These are phyloP conservation scores for Chrysolina americana DNA, from an alignment of 2,888 invertebrate genomes.

Conservation along the genomic window DNA sequence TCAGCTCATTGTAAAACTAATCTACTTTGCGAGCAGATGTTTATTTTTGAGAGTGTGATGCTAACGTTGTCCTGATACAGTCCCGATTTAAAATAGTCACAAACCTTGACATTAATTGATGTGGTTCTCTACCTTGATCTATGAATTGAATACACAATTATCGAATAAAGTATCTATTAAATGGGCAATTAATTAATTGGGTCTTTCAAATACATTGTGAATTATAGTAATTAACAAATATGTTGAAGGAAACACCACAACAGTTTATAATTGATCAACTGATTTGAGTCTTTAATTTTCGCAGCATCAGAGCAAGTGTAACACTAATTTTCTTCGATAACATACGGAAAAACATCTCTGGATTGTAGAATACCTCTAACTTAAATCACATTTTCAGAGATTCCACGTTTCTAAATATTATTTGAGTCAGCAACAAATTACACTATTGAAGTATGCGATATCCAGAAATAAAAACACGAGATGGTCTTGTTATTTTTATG, in stretches of 20 bases:
- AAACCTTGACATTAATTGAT: slow-evolving; percentile 3
- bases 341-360: too few relatives aligned
- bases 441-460: too few relatives aligned
- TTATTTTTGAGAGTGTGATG: neutral
- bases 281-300: neutral
- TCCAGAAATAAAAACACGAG: too few relatives aligned
- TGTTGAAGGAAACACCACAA: neutral
- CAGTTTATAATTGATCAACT: neutral
- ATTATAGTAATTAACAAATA: neutral
- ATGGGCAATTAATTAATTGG: neutral
- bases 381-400: too few relatives aligned
- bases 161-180: slow-evolving; percentile 3
- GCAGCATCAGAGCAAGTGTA: too few relatives aligned
- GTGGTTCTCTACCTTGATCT: slow-evolving; percentile 1
- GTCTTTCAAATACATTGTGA: neutral
- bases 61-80: neutral
- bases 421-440: too few relatives aligned
- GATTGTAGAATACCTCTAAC: too few relatives aligned
- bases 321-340: too few relatives aligned
- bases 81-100: neutral
- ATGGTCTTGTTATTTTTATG: too few relatives aligned
- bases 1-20: neutral
- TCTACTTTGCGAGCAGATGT: neutral
- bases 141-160: neutral
- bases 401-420: too few relatives aligned